Base-by-base conservation (phyloP, 2,888 invertebrate genomes). In the Andricus curvator region DNA sequence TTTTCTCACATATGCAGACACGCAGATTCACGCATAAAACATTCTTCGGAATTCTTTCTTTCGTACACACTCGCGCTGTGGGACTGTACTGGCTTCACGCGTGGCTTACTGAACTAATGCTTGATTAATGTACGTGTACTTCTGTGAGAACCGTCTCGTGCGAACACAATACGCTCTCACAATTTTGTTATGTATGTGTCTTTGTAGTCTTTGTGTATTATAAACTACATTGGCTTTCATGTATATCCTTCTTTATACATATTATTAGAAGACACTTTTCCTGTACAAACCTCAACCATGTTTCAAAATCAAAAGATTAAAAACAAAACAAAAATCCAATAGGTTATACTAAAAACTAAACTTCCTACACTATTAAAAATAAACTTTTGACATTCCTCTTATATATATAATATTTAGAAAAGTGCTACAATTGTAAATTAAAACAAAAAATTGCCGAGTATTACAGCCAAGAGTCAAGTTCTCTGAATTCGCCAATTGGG, bases 1-100 rank as follows among this genome's bases (percentile, higher is more conserved):
- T 68, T 80, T 76, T 70, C 60, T 81, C 77, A 67, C 64, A 79
- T 81, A 56, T 79, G 62, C 83, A 82, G 80, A 78, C 80, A 78
- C 60, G 33, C 80, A 33, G 74, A 76, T 66, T 81, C 44, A 81
- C 83, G 77, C 68, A 78, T 78, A 74, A 74, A 74, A 74, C 74
- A 79, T 65, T 78, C 77, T 77, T 80, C 78, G 48, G 78, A 80
- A 80, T 67, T 76, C 81, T 79, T 25, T 78, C 37, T 37, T 37
- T 37, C 79, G 79, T 76, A 79, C 79, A 81, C 48, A 80, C 80
- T 86, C 86, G 88, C 88, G 86, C 89, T 85, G 85, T 88, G 88
- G 88, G 88, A 89, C 88, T 89, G 88, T 89, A 90, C 90, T 89
- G 89, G 90, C 89, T 90, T 89, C 89, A 87, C 89, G 86, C 86